A percentile compares a stretch with the other conserved stretches of the same genome.
Conservation (phyloP, 2,113 vertebrate species). For the Malurus cyaneus region DNA sequence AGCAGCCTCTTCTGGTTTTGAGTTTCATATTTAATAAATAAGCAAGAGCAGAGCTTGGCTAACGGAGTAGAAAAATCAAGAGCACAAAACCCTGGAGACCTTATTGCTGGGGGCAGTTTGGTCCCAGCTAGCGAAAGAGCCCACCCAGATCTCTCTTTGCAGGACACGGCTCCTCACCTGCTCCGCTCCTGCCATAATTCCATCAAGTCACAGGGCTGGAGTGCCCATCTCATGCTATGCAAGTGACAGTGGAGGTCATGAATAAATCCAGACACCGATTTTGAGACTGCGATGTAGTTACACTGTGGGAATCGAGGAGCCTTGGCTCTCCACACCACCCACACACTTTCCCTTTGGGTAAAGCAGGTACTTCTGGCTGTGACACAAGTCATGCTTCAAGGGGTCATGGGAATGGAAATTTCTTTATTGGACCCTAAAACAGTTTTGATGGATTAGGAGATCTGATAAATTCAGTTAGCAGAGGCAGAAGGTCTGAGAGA, state of each 20-base stretch:
- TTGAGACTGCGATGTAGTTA: background rate
- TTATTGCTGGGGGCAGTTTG: background rate
- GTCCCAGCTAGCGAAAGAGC: background rate
- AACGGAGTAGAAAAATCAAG: background rate
- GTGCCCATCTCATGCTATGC: fast-evolving
- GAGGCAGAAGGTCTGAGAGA: background rate
- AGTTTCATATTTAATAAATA: background rate
- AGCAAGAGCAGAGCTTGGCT: background rate
- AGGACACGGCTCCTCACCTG: background rate
- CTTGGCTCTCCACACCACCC: background rate
- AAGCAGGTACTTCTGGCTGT: background rate
- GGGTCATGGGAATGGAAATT: background rate
- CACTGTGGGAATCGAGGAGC: background rate
- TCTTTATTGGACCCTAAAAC: background rate
- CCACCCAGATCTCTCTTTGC: background rate
- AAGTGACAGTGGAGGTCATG: background rate
- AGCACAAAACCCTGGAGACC: background rate
- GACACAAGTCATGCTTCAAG: background rate
- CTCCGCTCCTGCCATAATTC: background rate
- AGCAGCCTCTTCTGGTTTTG: background rate
- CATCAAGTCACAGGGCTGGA: background rate
- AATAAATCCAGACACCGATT: background rate
- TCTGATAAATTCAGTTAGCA: background rate
- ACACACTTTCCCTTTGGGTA: background rate
- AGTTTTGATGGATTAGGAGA: background rate